Percentiles rank a stretch among this genome's conserved stretches.
phyloP scores from a whole-genome alignment of 92 coral and sea anemone genomes.

The Montipora capitata region DNA sequence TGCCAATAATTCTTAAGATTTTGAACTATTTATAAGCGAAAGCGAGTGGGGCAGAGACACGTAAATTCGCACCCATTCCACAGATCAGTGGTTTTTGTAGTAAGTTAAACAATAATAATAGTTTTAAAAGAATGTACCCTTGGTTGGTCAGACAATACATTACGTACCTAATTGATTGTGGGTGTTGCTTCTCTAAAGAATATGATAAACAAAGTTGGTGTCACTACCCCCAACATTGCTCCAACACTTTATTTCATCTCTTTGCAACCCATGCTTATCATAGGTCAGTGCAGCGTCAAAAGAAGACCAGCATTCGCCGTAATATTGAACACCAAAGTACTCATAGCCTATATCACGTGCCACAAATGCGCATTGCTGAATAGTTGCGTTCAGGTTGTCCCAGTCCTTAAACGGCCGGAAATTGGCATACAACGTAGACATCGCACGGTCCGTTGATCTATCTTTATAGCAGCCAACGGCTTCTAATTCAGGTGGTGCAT shows the following conservation, averaged over 20 bases:
- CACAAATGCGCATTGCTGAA: conserved; percentile 76
- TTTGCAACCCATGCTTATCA: conserved; percentile 32
- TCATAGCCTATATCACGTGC: conserved; percentile 75
- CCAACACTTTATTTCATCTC: conserved; percentile 3
- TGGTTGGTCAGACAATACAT: not conserved
- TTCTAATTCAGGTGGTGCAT: conserved; percentile 54
- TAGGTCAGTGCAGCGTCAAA: conserved; percentile 44
- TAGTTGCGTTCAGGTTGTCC: conserved; percentile 63
- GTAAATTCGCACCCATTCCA: no score
- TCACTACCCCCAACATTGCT: conserved; percentile 51
- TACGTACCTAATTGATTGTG: not conserved
- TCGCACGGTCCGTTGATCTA: conserved; percentile 25
- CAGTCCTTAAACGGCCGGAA: conserved; percentile 79
- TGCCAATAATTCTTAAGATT: no score
- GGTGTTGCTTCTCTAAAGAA: conserved; percentile 7
- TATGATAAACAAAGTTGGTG: conserved; percentile 63
- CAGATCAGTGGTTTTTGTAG: no score
- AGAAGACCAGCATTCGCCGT: conserved; percentile 86
- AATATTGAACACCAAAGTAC: conserved; percentile 81
- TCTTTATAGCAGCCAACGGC: conserved; percentile 86
- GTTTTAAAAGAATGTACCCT: not conserved
- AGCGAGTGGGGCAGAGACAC: no score
- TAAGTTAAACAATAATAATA: no score
- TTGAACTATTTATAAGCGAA: no score
- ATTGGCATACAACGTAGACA: conserved; percentile 58